Percentiles rank a stretch among this genome's conserved stretches.
Evolutionary conservation across 2,113 vertebrate genomes (phyloP).

Genomic region (Lepus americanus): DNA sequence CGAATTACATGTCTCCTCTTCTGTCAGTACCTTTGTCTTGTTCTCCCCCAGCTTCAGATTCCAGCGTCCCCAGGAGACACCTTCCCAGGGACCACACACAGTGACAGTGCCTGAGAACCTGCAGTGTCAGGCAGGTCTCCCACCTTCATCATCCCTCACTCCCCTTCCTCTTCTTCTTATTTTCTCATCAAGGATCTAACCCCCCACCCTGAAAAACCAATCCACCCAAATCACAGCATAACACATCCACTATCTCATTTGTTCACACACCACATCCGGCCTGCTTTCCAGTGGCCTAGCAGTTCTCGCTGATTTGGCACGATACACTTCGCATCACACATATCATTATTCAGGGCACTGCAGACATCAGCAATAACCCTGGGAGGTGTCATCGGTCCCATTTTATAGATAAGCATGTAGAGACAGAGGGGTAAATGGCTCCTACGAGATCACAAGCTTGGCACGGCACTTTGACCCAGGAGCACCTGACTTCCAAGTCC

Average conservation of each 20-base stretch:
- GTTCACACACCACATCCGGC: not conserved
- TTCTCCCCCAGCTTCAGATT: not conserved
- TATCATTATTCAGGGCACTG: not conserved
- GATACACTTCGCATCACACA: not conserved
- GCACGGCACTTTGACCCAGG: not conserved
- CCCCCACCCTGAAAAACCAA: not conserved
- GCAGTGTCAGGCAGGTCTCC: not conserved
- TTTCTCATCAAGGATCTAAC: not conserved
- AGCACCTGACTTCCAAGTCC: not conserved
- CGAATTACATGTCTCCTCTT: not conserved
- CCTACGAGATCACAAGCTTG: not conserved
- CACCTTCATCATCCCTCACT: not conserved
- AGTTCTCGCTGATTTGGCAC: not conserved
- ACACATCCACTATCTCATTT: not conserved
- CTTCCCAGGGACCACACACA: not conserved
- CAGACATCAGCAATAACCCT: not conserved
- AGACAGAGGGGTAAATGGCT: not conserved
- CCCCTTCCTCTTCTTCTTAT: not conserved
- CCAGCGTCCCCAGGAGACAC: not conserved
- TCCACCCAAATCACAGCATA: too few relatives aligned
- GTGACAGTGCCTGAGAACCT: too few relatives aligned
- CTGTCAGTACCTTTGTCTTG: not conserved
- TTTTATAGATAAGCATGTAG: not conserved
- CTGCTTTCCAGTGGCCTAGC: not conserved
- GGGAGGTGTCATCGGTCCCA: not conserved